Evolutionary conservation across 2,113 vertebrate species (phyloP), one percentile per base, ranked within the genome.

Genomic region (Centropristis striata): DNA sequence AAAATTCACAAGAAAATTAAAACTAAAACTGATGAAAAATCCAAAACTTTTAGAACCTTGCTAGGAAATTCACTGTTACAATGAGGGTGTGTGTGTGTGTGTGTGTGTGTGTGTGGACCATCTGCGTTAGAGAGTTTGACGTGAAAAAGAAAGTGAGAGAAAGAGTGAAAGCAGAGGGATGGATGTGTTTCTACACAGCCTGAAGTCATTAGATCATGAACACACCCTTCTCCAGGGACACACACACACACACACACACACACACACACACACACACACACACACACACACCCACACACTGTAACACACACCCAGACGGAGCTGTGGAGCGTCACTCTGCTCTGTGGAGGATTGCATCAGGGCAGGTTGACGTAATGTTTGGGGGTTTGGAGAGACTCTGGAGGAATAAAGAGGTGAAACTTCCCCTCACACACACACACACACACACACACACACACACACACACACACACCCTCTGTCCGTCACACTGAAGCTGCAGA

Each of bases 201-300:
- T 90, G 89, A 90, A 91, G 57, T 65, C 76, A 91, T 92, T 93
- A 91, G 66, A 59, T 66, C 78, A 81, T 63, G 83, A 55, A 78
- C 85, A 81, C 90, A 66, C 88, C 89, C 90, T 83, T 85, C 86
- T 75, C 50, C 13, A 57, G 57, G 70, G 85, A 27, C 49, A 12
- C 5, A 20, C 46, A 13, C 36, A 53, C 46, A 70, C 61, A 58
- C 59, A 58, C 49, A 59, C 65, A 27, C 66, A 37, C 36, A 12
- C 10, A 27, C 49, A 13, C 41, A 53, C 57, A 69, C 64, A 58
- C 61, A 57, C 57, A 54, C 70, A 37, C 67, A 37, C 53, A 54
- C 23, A 75, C 44, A 68, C 58, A 39, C 42, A n/a, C 18, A 27
- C 37, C 18, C 37, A 55, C 58, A 58, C n/a, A n/a, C n/a, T n/a